A percentile compares a stretch with the other conserved stretches of the same genome.
These are phyloP conservation scores for Coturnix japonica DNA, from an alignment of 2,113 vertebrate genomes.

Conservation along the genomic window DNA sequence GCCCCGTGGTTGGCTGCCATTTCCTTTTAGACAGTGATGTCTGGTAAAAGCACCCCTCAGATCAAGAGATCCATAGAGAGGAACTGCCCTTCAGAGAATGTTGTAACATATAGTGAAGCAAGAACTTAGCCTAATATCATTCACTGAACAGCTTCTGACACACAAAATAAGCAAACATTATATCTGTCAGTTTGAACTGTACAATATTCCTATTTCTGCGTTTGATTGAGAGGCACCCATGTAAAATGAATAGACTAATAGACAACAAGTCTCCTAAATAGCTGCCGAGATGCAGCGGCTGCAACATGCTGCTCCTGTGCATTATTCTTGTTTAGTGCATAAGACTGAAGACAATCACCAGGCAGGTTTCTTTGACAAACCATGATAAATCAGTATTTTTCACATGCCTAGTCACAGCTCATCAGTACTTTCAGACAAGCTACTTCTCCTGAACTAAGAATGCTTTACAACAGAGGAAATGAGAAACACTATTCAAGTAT, in stretches of 20 bases:
- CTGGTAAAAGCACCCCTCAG: background rate
- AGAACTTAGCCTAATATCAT: slow-evolving; percentile 50
- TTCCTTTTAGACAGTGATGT: background rate
- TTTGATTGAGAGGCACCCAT: slow-evolving; percentile 71
- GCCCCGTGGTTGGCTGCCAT: background rate
- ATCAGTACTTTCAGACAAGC: background rate
- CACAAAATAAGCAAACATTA: slow-evolving; percentile 68
- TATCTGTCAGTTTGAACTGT: slow-evolving; percentile 47
- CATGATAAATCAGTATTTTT: background rate
- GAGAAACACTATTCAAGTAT: background rate
- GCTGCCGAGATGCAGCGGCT: background rate
- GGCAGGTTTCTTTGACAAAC: slow-evolving; percentile 22
- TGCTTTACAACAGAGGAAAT: background rate
- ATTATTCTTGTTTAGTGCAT: slow-evolving; percentile 37
- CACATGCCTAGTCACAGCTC: background rate
- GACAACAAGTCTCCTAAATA: background rate
- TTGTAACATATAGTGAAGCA: slow-evolving; percentile 55
- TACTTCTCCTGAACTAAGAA: background rate
- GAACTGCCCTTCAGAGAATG: slow-evolving; percentile 48
- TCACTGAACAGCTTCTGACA: slow-evolving; percentile 74
- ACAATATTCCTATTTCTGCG: slow-evolving; percentile 65
- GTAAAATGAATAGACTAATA: slow-evolving; percentile 80
- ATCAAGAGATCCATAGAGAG: background rate
- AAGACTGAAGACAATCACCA: slow-evolving; percentile 37
- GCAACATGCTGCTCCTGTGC: background rate